phyloP scores from a whole-genome alignment of 2,888 invertebrate genomes.

The Mythimna albipuncta region DNA sequence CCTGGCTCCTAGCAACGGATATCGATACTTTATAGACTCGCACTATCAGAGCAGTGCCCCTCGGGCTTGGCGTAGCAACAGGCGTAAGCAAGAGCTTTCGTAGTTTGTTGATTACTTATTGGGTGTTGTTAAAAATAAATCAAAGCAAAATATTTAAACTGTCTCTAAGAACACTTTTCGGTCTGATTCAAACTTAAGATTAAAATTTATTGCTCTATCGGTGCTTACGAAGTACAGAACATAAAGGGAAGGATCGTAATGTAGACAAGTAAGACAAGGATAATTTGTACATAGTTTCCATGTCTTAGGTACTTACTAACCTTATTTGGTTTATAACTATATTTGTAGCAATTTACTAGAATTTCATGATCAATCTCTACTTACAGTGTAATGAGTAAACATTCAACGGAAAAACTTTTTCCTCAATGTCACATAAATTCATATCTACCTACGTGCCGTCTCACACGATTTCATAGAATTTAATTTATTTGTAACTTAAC shows the following conservation, averaged over 20 bases:
- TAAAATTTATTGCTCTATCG: neutral
- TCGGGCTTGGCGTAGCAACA: constrained; percentile 40
- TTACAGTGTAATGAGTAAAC: constrained; percentile 18
- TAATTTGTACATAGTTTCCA: neutral
- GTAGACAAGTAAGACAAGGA: neutral
- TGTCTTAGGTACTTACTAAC: neutral
- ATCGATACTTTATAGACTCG: constrained; percentile 73
- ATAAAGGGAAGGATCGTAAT: neutral
- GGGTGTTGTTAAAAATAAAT: neutral
- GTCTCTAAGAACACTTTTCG: neutral
- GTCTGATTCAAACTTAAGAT: neutral
- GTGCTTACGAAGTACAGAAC: neutral
- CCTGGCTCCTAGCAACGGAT: constrained; percentile 78
- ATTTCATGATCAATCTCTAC: constrained; percentile 24
- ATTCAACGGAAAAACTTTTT: constrained; percentile 48
- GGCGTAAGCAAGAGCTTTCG: constrained; percentile 15
- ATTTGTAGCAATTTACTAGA: constrained; percentile 14
- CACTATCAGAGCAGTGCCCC: constrained; percentile 58
- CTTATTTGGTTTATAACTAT: neutral
- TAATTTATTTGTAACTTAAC: constrained; percentile 4
- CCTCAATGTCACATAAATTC: constrained; percentile 32
- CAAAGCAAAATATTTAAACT: too few species aligned
- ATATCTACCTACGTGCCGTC: constrained; percentile 2
- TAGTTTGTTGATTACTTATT: constrained; percentile 5
- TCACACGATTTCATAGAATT: constrained; percentile 26